Evolutionary conservation across 2,797 vertebrate genomes (phyloP).

Genomic region (Alcedo quadribrachys): DNA sequence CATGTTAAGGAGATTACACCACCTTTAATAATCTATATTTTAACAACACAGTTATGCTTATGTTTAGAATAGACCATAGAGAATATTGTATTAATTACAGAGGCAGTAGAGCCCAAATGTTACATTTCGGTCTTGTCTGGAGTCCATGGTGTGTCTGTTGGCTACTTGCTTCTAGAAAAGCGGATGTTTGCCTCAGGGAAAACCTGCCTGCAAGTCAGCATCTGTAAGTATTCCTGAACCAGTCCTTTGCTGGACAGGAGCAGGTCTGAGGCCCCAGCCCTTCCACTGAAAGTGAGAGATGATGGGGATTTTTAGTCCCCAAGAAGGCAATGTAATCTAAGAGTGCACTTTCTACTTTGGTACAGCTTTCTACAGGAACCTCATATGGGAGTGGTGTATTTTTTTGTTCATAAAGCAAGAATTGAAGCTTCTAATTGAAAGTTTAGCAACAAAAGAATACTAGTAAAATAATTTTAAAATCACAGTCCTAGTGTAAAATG

Average conservation of each 20-base stretch:
- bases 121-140: background rate
- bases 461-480: background rate
- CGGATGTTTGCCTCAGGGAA: background rate
- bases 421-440: background rate
- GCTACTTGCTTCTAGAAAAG: background rate
- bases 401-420: background rate
- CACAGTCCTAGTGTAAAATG: background rate
- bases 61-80: background rate
- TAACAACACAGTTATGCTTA: background rate
- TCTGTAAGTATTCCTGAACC: background rate
- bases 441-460: background rate
- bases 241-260: background rate
- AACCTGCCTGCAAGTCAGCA: background rate
- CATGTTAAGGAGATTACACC: background rate
- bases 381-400: background rate
- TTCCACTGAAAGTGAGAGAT: background rate
- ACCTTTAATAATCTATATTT: background rate
- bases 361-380: background rate
- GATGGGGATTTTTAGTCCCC: background rate
- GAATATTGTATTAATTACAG: background rate
- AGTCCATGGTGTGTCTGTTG: background rate
- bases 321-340: background rate
- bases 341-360: background rate
- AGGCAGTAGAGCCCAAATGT: background rate
- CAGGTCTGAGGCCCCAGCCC: background rate